phyloP scores from a whole-genome alignment of 2,888 invertebrate species.

The Hermaeophaga mercurialis region DNA sequence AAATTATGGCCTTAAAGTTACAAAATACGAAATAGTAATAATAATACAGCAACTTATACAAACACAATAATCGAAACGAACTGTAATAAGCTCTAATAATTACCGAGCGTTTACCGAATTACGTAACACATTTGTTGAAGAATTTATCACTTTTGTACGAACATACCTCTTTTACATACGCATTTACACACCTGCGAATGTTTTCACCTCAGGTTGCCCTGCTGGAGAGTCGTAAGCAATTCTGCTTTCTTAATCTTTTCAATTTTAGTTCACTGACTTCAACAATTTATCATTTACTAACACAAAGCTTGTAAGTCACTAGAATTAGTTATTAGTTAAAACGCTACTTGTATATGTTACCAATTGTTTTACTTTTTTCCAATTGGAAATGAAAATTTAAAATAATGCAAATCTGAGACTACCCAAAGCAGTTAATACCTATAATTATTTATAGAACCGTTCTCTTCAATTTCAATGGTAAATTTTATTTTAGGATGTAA shows the following conservation, averaged over 20 bases:
- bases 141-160: constrained; percentile 10
- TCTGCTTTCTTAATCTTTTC: constrained; percentile 13
- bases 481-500: no score
- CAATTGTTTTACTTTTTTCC: constrained; percentile 2
- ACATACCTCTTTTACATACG: constrained; percentile 1
- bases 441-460: no score
- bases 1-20: no score
- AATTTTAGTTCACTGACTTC: constrained; percentile 10
- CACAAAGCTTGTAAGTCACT: constrained; percentile 11
- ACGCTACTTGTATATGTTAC: constrained; percentile 8
- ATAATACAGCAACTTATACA: no score
- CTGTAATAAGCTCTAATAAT: no score
- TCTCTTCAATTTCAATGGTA: no score
- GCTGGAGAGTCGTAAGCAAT: constrained; percentile 12
- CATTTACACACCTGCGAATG: constrained; percentile 16
- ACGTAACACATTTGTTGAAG: constrained; percentile 7
- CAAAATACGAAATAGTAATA: no score
- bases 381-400: no score
- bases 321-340: constrained; percentile 4
- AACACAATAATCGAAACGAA: no score
- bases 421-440: no score
- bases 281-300: constrained; percentile 18
- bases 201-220: constrained; percentile 12
- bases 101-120: no score
- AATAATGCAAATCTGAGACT: no score